Base-by-base conservation (phyloP, 37 sponge, comb jelly and placozoan species). In the Agelas oroides region DNA sequence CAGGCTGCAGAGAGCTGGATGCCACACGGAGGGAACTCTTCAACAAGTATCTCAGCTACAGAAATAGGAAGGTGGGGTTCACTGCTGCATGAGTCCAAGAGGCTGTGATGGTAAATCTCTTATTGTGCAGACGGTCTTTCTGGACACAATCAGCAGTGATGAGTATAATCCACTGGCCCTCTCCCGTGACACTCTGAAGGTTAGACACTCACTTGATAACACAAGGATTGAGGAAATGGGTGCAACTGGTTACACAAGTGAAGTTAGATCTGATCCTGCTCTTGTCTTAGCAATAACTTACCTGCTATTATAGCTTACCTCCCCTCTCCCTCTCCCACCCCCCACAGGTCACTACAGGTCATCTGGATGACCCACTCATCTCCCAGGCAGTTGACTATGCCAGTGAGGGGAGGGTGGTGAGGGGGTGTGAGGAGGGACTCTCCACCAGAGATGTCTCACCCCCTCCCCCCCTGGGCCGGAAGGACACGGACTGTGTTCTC, bases 131-230 rank as follows among this genome's bases (percentile, higher is more conserved):
- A 39, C 57, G 21, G 87, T 91, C 0, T 91, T 91, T 54, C 77
- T 91, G 74, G 92, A 91, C 59, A 91, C 92, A 31, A 67, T 91
- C n/a, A 78, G 33, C 21, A 17, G 36, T 35, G 41, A 76, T 0
- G 87, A 82, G 18, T 91, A 86, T 77, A 39, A 86, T n/a, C 83
- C 87, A 8, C 41, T 75, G 35, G 5, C 31, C 2, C 53, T 75
- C 24, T n/a, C 76, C 17, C 34, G 21, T 38, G 38, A 19, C 28
- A 6, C 32, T 24, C 5, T 35, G 5, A 35, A 5, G 8, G 75
- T 74, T n/a, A n/a, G n/a, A n/a, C n/a, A n/a, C n/a, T n/a, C n/a
- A n/a, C n/a, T n/a, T n/a, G n/a, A n/a, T n/a, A n/a, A n/a, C n/a
- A n/a, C n/a, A n/a, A n/a, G n/a, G n/a, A n/a, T n/a, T n/a, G n/a